A percentile compares a stretch with the other conserved stretches of the same genome.
Conservation (phyloP, 2,797 vertebrate genomes). For the Premnoplex brunnescens region DNA sequence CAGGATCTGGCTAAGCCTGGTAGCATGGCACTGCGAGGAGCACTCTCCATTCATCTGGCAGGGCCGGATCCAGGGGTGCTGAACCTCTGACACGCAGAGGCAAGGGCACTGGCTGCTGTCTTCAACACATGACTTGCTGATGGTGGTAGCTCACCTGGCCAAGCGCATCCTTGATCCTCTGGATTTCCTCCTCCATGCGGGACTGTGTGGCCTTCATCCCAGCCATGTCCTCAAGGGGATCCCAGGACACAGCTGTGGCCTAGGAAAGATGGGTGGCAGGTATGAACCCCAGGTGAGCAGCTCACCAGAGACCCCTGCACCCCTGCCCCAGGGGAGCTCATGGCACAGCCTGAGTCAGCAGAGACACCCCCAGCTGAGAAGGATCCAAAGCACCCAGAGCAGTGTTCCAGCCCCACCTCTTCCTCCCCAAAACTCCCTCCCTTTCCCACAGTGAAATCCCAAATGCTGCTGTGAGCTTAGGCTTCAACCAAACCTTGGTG, state of each 20-base stretch:
- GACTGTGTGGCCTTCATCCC: slow-evolving; percentile 45
- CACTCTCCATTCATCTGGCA: background rate
- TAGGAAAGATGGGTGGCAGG: background rate
- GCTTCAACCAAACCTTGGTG: background rate
- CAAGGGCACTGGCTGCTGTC: background rate
- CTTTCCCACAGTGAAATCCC: background rate
- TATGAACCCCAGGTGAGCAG: background rate
- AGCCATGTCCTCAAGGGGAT: slow-evolving; percentile 63
- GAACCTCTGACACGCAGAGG: rapidly evolving
- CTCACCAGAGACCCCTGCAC: background rate
- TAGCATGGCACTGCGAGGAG: background rate
- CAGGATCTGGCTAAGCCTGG: background rate
- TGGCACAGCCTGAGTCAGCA: background rate
- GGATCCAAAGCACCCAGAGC: background rate
- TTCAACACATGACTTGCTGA: background rate
- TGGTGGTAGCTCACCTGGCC: slow-evolving; percentile 23
- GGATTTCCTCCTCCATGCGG: slow-evolving; percentile 53
- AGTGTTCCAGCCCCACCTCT: background rate
- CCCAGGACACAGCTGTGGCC: slow-evolving; percentile 67
- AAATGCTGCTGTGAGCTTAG: background rate
- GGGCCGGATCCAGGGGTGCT: rapidly evolving
- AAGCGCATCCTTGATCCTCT: slow-evolving; percentile 24
- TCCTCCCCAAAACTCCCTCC: background rate
- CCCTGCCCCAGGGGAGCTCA: background rate
- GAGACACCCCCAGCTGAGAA: background rate